Evolutionary conservation across 2,113 vertebrate genomes (phyloP), one percentile per base, ranked within the genome.

Genomic region (Dolichallabes microphthalmus): DNA sequence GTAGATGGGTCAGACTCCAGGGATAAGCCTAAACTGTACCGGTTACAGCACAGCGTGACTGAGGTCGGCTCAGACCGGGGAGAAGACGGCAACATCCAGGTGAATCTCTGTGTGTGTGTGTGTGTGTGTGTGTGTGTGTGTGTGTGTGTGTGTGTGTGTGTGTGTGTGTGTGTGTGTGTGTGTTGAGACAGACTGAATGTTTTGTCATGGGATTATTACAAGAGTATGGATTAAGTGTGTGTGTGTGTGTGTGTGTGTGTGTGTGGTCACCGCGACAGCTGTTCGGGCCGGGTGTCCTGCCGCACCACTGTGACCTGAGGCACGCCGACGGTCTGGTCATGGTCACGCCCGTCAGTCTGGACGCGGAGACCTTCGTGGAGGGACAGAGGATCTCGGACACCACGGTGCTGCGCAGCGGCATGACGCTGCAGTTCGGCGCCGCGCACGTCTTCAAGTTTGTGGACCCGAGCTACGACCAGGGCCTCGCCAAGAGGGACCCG

Each of bases 1-100:
- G 0, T 91, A 99, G 98, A 99, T 84, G 98, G 98, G 2, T 99
- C 98, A 12, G 98, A 99, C 93, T 98, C 98, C 45, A 95, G 97
- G 90, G 98, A 99, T 91, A 99, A 99, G 91, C 98, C 98, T 88
- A 99, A 99, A 93, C 95, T 99, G 17, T 99, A 99, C 92, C 95
- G 98, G 87, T 96, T 99, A n/a, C 97, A 99, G 58, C 91, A 96
- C 88, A 99, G 97, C 85, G 95, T 99, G 85, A 99, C 98, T 0
- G 97, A 99, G 95, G 97, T 99, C n/a, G 98, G 98, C 88, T 97
- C 97, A 0, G 98, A 99, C 90, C 97, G 96, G 87, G 94, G 94
- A 20, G 96, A 98, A 11, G 97, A 99, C 2, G 96, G 94, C 86
- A 97, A 96, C 63, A 98, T 99, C 88, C 98, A 99, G 97, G 98